A percentile compares a stretch with the other conserved stretches of the same genome.
Evolutionary conservation across 1,140 invertebrate genomes (phyloP).

Genomic region (Platorchestia sp.): DNA sequence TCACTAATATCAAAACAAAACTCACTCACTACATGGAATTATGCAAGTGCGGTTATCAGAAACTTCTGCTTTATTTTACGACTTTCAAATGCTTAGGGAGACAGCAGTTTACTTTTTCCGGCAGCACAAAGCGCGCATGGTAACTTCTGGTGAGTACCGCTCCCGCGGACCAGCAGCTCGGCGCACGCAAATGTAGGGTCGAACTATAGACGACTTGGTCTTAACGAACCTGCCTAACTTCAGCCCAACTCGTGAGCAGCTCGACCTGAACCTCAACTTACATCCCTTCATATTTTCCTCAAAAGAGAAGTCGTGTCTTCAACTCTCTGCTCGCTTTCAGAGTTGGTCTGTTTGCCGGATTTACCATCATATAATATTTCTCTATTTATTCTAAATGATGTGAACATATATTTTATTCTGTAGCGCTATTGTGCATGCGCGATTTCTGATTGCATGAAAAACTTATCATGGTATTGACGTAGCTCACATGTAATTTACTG

Average conservation of each 20-base stretch:
- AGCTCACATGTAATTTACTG: too few species aligned
- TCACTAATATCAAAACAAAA: too few species aligned
- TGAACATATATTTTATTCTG: background rate
- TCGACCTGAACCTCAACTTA: background rate
- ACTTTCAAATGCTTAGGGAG: background rate
- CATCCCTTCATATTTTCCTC: background rate
- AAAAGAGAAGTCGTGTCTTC: background rate
- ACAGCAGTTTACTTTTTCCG: background rate
- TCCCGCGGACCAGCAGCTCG: background rate
- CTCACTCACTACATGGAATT: too few species aligned
- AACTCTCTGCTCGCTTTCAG: background rate
- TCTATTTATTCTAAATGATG: background rate
- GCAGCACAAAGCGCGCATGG: background rate
- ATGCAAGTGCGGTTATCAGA: too few species aligned
- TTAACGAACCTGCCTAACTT: conserved; percentile 7
- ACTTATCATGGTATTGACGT: too few species aligned
- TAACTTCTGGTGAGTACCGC: background rate
- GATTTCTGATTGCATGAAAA: background rate
- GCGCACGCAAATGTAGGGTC: background rate
- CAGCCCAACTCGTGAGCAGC: background rate
- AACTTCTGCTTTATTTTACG: too few species aligned
- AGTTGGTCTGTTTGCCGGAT: background rate
- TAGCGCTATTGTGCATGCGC: background rate
- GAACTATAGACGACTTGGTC: background rate
- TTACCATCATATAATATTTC: background rate